Percentiles rank a stretch among this genome's conserved stretches.
phyloP scores from a whole-genome alignment of 2,113 vertebrate species.

The Pelecanoides urinatrix region DNA sequence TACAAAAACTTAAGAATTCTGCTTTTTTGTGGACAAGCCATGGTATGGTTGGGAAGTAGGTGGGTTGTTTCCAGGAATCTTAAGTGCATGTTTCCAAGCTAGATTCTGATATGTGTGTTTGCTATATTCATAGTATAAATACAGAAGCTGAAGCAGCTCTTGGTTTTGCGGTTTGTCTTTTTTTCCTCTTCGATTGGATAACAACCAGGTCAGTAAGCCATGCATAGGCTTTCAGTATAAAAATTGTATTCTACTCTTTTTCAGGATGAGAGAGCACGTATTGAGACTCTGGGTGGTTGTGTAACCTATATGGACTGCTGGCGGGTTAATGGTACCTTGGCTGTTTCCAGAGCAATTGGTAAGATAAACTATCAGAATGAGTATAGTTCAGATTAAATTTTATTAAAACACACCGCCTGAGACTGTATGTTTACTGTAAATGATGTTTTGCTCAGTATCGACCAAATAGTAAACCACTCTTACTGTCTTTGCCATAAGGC shows the following conservation, averaged over 20 bases:
- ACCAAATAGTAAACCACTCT: not conserved
- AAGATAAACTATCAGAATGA: constrained; percentile 30
- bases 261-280: constrained; percentile 90
- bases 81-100: not conserved
- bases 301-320: constrained; percentile 93
- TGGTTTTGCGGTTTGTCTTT: not conserved
- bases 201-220: not conserved
- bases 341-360: constrained; percentile 97
- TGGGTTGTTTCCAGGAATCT: not conserved
- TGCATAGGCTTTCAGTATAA: not conserved
- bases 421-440: not conserved
- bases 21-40: not conserved
- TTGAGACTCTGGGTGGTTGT: constrained; percentile 91
- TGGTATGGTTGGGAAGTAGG: not conserved
- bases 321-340: constrained; percentile 97
- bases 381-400: not conserved
- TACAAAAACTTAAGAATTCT: not conserved
- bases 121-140: not conserved
- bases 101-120: not conserved
- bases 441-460: not conserved
- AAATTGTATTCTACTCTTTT: not conserved
- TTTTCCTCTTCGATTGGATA: not conserved
- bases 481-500: not conserved
- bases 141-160: not conserved
- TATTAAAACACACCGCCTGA: not conserved